Base-by-base conservation (phyloP, 1,140 invertebrate genomes). In the Drosophila pseudoananassae region DNA sequence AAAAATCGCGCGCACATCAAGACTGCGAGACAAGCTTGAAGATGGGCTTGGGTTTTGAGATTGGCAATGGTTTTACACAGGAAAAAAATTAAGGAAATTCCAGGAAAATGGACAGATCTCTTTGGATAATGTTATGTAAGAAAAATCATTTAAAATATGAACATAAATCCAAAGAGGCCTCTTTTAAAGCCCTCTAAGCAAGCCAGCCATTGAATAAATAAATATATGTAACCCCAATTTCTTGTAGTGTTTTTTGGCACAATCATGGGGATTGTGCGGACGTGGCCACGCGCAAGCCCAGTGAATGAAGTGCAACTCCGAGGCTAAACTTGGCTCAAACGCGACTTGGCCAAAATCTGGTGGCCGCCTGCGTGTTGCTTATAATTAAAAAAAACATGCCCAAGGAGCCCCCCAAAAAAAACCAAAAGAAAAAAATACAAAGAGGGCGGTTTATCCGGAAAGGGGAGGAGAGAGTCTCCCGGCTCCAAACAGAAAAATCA, bases 381-480 rank as follows among this genome's bases (percentile, higher is more conserved):
- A 78, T 88, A 88, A 88, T 88, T 88, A 88, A 88, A 88, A 84
- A 87, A 88, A 88, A 88, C 83, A 88, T 88, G 76, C 68, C 75
- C 64, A 79, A 57, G 63, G 43, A 57, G 70, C 45, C 1, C n/a
- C 40, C 38, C 2, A 40, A 40, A 40, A 15, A 40, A 40, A 14
- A 40, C 3, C 7, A 9, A n/a, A n/a, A 14, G 17, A 43, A 15
- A 6, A 14, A 17, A n/a, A n/a, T 0, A 12, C 14, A 15, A 40
- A 20, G 17, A 10, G 17, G 23, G 5, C 12, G 33, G 23, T 50
- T 14, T 15, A 50, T 12, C 6, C 7, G 9, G 40, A 15, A 25
- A 27, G 36, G 45, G 56, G 20, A 47, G 36, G 29, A 40, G 45
- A 33, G 7, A 20, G 20, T 20, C 20, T 8, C 15, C 46, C 27